phyloP scores from a whole-genome alignment of 2,113 vertebrate genomes.

The Barnardius zonarius region DNA sequence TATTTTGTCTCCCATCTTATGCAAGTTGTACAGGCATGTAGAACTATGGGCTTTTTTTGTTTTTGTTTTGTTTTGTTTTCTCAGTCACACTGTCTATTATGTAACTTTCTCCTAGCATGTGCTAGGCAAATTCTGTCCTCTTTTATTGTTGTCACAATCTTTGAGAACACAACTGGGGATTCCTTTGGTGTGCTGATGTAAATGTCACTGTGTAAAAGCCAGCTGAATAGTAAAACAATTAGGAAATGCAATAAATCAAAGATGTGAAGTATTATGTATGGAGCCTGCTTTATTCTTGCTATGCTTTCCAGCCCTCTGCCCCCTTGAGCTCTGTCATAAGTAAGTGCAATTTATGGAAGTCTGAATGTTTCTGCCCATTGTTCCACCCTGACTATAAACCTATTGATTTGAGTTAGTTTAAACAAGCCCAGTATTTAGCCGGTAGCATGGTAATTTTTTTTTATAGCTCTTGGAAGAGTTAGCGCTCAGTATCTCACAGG shows the following conservation, averaged over 20 bases:
- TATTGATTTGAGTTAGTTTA: background rate
- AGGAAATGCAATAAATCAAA: background rate
- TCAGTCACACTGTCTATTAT: rapidly evolving
- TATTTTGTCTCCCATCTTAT: background rate
- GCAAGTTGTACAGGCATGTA: background rate
- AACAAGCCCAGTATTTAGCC: background rate
- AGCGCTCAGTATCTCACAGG: background rate
- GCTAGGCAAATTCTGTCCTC: background rate
- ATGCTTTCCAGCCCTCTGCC: background rate
- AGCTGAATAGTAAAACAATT: background rate
- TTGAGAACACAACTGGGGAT: background rate
- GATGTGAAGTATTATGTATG: rapidly evolving
- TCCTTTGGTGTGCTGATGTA: background rate
- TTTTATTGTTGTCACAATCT: background rate
- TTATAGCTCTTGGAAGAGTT: background rate
- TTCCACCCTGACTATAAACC: background rate
- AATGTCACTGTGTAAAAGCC: background rate
- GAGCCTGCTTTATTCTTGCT: background rate
- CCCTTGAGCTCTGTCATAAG: background rate
- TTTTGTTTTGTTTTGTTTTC: background rate
- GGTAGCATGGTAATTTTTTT: background rate
- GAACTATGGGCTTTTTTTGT: background rate
- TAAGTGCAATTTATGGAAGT: background rate
- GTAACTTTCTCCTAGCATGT: background rate
- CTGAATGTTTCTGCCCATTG: background rate